These are phyloP conservation scores for Leptocoma aspasia DNA, from an alignment of 2,113 vertebrate genomes.

Conservation along the genomic window DNA sequence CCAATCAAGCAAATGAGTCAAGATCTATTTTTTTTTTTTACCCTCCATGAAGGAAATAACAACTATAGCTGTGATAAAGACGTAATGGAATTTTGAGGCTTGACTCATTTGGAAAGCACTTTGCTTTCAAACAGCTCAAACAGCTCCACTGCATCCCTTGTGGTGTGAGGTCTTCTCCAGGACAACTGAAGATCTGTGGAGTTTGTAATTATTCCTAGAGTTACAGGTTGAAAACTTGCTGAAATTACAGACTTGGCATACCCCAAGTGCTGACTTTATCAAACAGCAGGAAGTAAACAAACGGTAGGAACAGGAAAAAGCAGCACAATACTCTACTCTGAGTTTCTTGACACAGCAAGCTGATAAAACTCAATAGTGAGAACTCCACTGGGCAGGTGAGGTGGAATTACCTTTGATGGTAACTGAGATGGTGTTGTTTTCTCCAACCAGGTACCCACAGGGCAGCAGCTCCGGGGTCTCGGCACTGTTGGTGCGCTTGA, in stretches of 20 bases:
- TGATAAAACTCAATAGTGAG: neutral
- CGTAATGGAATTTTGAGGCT: neutral
- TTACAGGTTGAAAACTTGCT: neutral
- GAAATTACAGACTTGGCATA: neutral
- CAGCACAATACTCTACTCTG: neutral
- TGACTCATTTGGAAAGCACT: neutral
- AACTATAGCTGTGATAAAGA: neutral
- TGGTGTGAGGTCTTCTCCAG: neutral
- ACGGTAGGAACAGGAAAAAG: neutral
- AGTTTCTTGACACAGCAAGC: neutral
- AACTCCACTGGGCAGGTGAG: neutral
- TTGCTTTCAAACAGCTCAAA: neutral
- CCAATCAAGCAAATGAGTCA: neutral
- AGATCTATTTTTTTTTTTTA: neutral
- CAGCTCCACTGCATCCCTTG: neutral
- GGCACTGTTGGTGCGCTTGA: conserved; percentile 75
- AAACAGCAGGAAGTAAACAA: neutral
- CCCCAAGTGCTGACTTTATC: neutral
- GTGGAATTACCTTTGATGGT: conserved; percentile 82
- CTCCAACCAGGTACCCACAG: conserved; percentile 95
- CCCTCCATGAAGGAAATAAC: neutral
- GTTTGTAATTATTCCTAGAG: neutral
- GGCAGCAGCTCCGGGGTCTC: conserved; percentile 91
- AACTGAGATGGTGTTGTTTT: conserved; percentile 93
- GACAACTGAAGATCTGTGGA: neutral